Conservation (phyloP, 1,140 invertebrate genomes). For the Cardiocondyla obscurior region DNA sequence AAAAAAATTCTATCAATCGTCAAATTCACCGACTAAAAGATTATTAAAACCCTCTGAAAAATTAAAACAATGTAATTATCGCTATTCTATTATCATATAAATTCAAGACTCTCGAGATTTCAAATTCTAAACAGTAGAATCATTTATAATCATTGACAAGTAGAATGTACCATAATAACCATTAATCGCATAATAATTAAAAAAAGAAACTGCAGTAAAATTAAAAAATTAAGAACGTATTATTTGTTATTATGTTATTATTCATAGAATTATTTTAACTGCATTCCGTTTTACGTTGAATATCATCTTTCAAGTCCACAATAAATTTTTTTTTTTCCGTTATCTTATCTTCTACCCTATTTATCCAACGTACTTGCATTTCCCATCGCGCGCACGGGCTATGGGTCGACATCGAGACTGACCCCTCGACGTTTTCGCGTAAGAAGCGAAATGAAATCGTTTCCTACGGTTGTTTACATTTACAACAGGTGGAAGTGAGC, state of each 20-base stretch:
- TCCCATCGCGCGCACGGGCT: neutral
- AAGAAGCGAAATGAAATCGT: neutral
- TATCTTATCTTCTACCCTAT: neutral
- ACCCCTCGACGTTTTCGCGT: neutral
- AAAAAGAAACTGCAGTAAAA: too few relatives aligned
- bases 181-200: conserved; percentile 11
- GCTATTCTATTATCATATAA: neutral
- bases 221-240: conserved; percentile 2
- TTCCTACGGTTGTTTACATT: conserved; percentile 2
- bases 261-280: neutral
- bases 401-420: neutral
- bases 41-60: neutral
- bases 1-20: neutral
- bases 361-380: neutral
- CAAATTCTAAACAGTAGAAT: neutral
- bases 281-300: neutral
- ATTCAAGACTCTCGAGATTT: neutral
- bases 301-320: neutral
- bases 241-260: neutral
- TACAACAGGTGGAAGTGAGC: neutral
- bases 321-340: neutral
- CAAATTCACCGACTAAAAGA: neutral
- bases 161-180: neutral
- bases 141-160: neutral
- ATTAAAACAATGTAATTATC: neutral